phyloP scores from a whole-genome alignment of 2,113 vertebrate species.

The Centropus unirufus region DNA sequence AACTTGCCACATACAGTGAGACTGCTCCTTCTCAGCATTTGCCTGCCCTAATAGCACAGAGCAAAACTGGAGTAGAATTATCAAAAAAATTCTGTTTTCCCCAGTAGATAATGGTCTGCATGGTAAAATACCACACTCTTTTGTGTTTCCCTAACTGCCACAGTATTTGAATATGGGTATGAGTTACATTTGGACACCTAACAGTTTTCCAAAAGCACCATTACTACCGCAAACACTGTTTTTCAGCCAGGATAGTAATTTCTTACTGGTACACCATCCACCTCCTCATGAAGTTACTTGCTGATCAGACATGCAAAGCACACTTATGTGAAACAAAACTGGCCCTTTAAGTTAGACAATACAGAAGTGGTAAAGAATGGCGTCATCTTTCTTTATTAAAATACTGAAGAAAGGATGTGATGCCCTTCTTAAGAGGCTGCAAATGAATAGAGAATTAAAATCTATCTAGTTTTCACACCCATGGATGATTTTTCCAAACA shows the following conservation, averaged over 20 bases:
- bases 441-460: background rate
- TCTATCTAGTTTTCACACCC: background rate
- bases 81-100: background rate
- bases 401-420: background rate
- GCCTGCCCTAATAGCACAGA: background rate
- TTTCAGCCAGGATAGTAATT: background rate
- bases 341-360: background rate
- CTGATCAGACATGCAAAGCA: background rate
- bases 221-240: background rate
- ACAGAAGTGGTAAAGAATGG: background rate
- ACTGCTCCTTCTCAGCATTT: background rate
- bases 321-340: background rate
- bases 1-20: background rate
- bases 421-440: background rate
- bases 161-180: background rate
- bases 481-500: background rate
- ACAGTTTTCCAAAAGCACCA: background rate
- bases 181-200: background rate
- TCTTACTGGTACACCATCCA: background rate
- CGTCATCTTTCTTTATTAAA: background rate
- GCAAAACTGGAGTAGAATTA: background rate
- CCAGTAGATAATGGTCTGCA: background rate
- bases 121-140: background rate
- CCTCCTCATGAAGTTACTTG: background rate
- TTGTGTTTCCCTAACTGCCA: background rate